These are phyloP conservation scores for Cyclopterus lumpus DNA, from an alignment of 2,797 vertebrate species.

Conservation along the genomic window DNA sequence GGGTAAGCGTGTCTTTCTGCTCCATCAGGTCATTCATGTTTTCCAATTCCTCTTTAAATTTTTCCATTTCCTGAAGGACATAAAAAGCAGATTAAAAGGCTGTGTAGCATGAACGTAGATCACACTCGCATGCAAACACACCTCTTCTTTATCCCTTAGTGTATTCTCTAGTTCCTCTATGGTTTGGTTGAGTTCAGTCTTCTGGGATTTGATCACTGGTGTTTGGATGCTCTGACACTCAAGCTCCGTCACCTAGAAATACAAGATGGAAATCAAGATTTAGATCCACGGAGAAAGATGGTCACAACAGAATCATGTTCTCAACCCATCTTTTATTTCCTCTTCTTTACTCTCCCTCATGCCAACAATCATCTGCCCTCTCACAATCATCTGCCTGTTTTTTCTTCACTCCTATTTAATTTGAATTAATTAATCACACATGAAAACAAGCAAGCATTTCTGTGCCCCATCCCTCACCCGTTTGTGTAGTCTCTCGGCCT, in stretches of 20 bases:
- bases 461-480: conserved; percentile 83
- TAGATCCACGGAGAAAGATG: background rate
- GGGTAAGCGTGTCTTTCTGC: conserved; percentile 93
- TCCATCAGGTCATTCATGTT: conserved; percentile 95
- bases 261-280: conserved; percentile 26
- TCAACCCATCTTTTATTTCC: conserved; percentile 18
- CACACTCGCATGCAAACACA: conserved; percentile 43
- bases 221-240: conserved; percentile 97
- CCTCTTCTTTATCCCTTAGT: conserved; percentile 95
- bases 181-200: conserved; percentile 97
- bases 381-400: conserved; percentile 5
- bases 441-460: conserved; percentile 35
- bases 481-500: conserved; percentile 98
- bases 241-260: conserved; percentile 93
- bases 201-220: conserved; percentile 95
- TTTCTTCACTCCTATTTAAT: conserved; percentile 40
- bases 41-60: conserved; percentile 95
- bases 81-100: conserved; percentile 21
- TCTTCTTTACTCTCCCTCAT: conserved; percentile 15
- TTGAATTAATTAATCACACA: conserved; percentile 51
- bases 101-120: background rate
- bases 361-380: conserved; percentile 9
- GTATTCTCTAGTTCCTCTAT: conserved; percentile 95
- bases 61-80: conserved; percentile 93
- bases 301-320: conserved; percentile 19